Percentiles rank a stretch among this genome's conserved stretches.
phyloP scores from a whole-genome alignment of 2,888 invertebrate species.

The Aphelenchoides bicaudatus region DNA sequence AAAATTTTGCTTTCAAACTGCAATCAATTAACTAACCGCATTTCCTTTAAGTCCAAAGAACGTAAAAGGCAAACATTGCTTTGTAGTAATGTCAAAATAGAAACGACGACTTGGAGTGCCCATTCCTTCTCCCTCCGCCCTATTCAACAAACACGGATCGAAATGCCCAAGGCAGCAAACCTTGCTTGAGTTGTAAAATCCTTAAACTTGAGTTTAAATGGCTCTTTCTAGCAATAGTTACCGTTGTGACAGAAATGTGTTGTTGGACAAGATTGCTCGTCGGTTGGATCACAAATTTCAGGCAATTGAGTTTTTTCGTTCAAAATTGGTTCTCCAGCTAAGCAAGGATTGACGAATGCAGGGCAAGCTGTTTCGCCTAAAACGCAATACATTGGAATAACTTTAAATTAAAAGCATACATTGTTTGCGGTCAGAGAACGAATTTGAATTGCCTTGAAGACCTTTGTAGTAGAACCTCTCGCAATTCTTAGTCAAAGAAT shows the following conservation, averaged over 20 bases:
- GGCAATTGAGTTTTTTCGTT: conserved; percentile 30
- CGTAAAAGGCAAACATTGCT: conserved; percentile 47
- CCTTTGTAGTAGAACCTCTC: conserved; percentile 37
- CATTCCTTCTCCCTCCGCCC: conserved; percentile 46
- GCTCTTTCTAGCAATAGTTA: conserved; percentile 26
- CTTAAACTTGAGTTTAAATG: conserved; percentile 38
- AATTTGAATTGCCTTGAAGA: conserved; percentile 54
- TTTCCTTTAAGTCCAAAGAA: conserved; percentile 53
- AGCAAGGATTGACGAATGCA: conserved; percentile 52
- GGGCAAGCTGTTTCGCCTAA: conserved; percentile 51
- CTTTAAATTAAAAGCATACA: too few species aligned
- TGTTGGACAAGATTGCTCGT: conserved; percentile 39
- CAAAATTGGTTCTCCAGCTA: conserved; percentile 44
- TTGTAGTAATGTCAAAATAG: conserved; percentile 45
- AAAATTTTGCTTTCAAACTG: conserved; percentile 1
- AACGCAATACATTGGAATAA: too few species aligned
- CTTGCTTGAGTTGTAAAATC: conserved; percentile 40
- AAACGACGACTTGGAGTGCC: conserved; percentile 34
- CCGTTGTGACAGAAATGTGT: conserved; percentile 52
- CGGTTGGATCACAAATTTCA: conserved; percentile 23
- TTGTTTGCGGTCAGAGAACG: conserved; percentile 50
- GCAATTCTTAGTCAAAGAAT: conserved; percentile 30
- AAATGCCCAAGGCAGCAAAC: conserved; percentile 51
- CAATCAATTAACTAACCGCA: conserved; percentile 30
- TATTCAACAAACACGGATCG: conserved; percentile 43